These are phyloP conservation scores for Platygyra sinensis DNA, from an alignment of 64 coral and sea anemone species.

Conservation along the genomic window DNA sequence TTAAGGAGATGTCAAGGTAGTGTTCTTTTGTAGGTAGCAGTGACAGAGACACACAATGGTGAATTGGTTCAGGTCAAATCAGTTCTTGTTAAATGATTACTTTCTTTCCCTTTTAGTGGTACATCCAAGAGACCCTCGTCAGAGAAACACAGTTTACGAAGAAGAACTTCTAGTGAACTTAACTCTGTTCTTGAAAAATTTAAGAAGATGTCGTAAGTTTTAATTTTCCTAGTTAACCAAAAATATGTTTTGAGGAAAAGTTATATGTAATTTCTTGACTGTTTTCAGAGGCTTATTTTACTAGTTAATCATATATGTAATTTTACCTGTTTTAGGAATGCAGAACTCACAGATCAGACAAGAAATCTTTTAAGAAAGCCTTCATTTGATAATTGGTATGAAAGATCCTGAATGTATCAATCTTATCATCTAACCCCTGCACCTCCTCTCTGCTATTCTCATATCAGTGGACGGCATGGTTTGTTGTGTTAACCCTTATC, in stretches of 20 bases:
- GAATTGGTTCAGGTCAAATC: neutral
- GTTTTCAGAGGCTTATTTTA: too few species aligned
- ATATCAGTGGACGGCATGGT: too few species aligned
- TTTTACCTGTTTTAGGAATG: slow-evolving; percentile 51
- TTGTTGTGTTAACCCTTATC: too few species aligned
- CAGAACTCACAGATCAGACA: slow-evolving; percentile 79
- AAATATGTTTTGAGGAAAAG: neutral
- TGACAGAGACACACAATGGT: neutral
- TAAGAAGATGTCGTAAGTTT: slow-evolving; percentile 77
- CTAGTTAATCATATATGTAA: neutral
- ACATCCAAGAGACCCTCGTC: slow-evolving; percentile 64
- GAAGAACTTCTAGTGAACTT: slow-evolving; percentile 75
- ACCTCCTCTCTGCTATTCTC: too few species aligned
- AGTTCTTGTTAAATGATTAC: neutral
- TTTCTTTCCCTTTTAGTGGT: slow-evolving; percentile 41
- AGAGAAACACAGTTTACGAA: slow-evolving; percentile 67
- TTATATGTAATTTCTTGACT: too few species aligned
- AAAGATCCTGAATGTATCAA: neutral
- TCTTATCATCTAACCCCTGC: neutral
- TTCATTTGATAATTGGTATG: slow-evolving; percentile 91
- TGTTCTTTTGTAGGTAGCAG: neutral
- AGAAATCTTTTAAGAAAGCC: slow-evolving; percentile 81
- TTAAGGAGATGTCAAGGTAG: slow-evolving; percentile 84
- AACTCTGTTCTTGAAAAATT: slow-evolving; percentile 72
- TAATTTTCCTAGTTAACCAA: neutral